Evolutionary conservation across 2,797 vertebrate species (phyloP), one percentile per base, ranked within the genome.

Genomic region (Clarias laeviceps): DNA sequence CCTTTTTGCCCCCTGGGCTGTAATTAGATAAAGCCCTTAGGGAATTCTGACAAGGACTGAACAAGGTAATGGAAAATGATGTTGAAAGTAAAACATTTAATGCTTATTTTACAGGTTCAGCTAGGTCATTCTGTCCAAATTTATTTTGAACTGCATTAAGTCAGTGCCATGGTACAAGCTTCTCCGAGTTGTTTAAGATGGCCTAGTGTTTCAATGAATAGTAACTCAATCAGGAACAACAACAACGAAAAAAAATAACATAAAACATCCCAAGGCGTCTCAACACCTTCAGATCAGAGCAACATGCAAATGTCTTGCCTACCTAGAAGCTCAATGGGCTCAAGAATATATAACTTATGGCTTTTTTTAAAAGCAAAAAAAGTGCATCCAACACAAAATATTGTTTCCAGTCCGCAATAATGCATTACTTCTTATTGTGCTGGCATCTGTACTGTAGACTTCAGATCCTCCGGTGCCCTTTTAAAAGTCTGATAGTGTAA

Each of bases 311-410:
- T 91, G 93, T 93, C 93, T 93, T 50, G 88, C 92, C 94, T 94
- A 91, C 83, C 93, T 94, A 94, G 87, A 93, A 94, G 92, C 93
- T 93, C 86, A 90, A 92, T 91, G 91, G 91, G 94, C 93, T 92
- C 87, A 83, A 88, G 87, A 77, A 64, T 95, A 85, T 92, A 92
- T 95, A 94, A 95, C 88, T 91, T 96, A 96, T 96, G 95, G 95
- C 95, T 96, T 96, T 96, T 96, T 95, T 95, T 95, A 86, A 95
- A 96, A 96, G 94, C 94, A 92, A 93, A 93, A 93, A 96, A 96
- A 97, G 96, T 96, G 96, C 96, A 96, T 96, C 93, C 91, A 95
- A 96, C 93, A 95, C 94, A 93, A 91, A 93, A 87, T 87, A 59
- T 90, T 82, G 91, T 83, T 94, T 95, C 94, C 94, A 34, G 94